Evolutionary conservation across 1,140 invertebrate genomes (phyloP).

Genomic region (Hyles euphorbiae): DNA sequence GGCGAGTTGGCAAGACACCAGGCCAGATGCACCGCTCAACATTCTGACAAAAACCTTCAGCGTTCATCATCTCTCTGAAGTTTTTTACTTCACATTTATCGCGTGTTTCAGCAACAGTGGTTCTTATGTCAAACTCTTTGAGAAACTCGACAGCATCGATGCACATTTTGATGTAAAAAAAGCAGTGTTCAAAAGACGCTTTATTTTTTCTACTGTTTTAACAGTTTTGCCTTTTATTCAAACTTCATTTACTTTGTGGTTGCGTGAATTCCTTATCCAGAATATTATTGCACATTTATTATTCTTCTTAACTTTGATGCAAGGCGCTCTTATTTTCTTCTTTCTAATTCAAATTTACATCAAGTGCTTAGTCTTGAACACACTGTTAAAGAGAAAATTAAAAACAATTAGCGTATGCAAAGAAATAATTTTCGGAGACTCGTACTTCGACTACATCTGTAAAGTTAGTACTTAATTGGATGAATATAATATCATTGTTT

Average conservation of each 20-base stretch:
- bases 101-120: slow-evolving; percentile 31
- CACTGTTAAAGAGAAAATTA: slow-evolving; percentile 30
- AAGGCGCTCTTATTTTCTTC: slow-evolving; percentile 39
- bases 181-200: slow-evolving; percentile 26
- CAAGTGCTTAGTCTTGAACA: slow-evolving; percentile 36
- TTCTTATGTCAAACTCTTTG: slow-evolving; percentile 34
- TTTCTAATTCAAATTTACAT: slow-evolving; percentile 37
- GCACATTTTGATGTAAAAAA: slow-evolving; percentile 29
- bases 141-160: slow-evolving; percentile 38
- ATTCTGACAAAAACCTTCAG: slow-evolving; percentile 41
- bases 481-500: background rate
- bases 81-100: slow-evolving; percentile 35
- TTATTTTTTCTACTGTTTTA: slow-evolving; percentile 25
- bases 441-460: slow-evolving; percentile 16
- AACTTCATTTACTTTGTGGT: slow-evolving; percentile 20
- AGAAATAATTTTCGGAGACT: slow-evolving; percentile 22
- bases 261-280: slow-evolving; percentile 29
- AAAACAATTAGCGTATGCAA: slow-evolving; percentile 18
- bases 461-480: slow-evolving; percentile 33
- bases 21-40: slow-evolving; percentile 41
- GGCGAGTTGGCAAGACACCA: slow-evolving; percentile 30
- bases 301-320: slow-evolving; percentile 39
- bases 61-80: slow-evolving; percentile 33
- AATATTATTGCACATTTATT: slow-evolving; percentile 29
- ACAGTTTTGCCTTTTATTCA: slow-evolving; percentile 26